Percentiles rank a stretch among this genome's conserved stretches.
Conservation (phyloP, 2,113 vertebrate species). For the Larimichthys crocea region DNA sequence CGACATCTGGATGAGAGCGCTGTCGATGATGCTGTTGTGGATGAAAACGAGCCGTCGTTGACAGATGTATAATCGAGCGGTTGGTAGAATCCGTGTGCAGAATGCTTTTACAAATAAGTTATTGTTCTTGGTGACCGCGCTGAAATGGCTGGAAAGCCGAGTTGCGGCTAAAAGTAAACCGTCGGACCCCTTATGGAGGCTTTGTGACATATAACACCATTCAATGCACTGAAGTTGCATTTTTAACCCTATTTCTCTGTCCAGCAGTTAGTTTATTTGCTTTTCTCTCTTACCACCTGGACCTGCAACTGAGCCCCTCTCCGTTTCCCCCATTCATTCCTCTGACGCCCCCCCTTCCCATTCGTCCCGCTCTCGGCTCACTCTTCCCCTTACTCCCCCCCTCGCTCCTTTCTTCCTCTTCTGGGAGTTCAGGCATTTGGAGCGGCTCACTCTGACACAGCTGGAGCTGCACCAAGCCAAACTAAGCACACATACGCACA, state of each 20-base stretch:
- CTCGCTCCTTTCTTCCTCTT: slow-evolving; percentile 73
- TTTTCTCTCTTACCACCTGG: slow-evolving; percentile 65
- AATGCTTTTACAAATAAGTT: slow-evolving; percentile 26
- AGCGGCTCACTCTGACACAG: slow-evolving; percentile 87
- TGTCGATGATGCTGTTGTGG: background rate
- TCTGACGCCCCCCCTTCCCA: slow-evolving; percentile 68
- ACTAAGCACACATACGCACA: slow-evolving; percentile 65
- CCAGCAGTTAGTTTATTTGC: slow-evolving; percentile 28
- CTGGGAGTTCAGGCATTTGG: slow-evolving; percentile 88
- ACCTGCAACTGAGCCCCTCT: slow-evolving; percentile 59
- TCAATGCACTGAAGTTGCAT: slow-evolving; percentile 10
- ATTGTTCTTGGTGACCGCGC: slow-evolving; percentile 24
- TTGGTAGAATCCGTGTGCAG: background rate
- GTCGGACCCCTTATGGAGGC: background rate
- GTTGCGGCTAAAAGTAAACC: slow-evolving; percentile 15
- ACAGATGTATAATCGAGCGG: slow-evolving; percentile 1
- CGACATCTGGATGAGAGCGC: slow-evolving; percentile 19
- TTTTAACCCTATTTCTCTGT: slow-evolving; percentile 30
- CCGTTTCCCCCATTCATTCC: slow-evolving; percentile 65
- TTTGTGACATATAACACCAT: slow-evolving; percentile 9
- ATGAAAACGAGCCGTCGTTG: background rate
- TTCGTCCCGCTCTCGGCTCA: slow-evolving; percentile 60
- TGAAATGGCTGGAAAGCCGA: background rate
- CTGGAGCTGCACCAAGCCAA: slow-evolving; percentile 88
- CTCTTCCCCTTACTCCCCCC: slow-evolving; percentile 60